phyloP scores from a whole-genome alignment of 2,113 vertebrate species.

The Mystacornis crossleyi region DNA sequence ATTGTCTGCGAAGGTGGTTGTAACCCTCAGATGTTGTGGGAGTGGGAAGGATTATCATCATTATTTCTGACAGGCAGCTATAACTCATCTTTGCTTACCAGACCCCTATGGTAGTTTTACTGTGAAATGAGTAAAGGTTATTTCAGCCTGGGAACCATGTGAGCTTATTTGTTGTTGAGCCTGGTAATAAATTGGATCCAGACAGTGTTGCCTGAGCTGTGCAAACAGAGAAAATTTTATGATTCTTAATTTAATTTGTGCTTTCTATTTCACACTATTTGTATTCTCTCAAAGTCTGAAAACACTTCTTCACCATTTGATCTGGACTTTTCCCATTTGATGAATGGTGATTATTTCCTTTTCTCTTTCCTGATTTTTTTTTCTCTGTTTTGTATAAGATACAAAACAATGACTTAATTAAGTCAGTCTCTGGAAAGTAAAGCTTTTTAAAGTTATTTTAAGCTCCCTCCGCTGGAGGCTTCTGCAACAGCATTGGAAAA shows the following conservation, averaged over 20 bases:
- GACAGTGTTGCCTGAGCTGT: slow-evolving; percentile 19
- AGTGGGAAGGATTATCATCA: slow-evolving; percentile 44
- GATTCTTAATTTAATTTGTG: slow-evolving; percentile 47
- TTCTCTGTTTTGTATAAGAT: background rate
- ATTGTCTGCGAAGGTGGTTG: background rate
- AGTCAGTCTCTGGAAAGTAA: background rate
- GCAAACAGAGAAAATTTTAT: background rate
- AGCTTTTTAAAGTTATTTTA: slow-evolving; percentile 27
- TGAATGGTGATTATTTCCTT: slow-evolving; percentile 1
- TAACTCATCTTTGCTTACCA: slow-evolving; percentile 50
- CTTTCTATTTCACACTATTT: slow-evolving; percentile 1
- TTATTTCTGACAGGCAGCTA: slow-evolving; percentile 54
- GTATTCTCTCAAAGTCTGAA: slow-evolving; percentile 27
- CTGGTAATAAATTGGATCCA: slow-evolving; percentile 40
- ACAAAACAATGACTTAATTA: slow-evolving; percentile 18
- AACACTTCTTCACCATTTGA: background rate
- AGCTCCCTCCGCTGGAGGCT: slow-evolving; percentile 54
- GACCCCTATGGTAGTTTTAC: slow-evolving; percentile 33
- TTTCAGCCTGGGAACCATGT: background rate
- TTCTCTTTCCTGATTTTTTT: background rate
- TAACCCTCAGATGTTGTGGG: background rate
- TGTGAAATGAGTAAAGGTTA: slow-evolving; percentile 55
- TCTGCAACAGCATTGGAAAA: slow-evolving; percentile 45
- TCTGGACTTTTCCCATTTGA: background rate
- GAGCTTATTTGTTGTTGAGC: slow-evolving; percentile 41